Evolutionary conservation across 2,888 invertebrate genomes (phyloP), one percentile per base, ranked within the genome.

Genomic region (Glyphotaelius pellucidus): DNA sequence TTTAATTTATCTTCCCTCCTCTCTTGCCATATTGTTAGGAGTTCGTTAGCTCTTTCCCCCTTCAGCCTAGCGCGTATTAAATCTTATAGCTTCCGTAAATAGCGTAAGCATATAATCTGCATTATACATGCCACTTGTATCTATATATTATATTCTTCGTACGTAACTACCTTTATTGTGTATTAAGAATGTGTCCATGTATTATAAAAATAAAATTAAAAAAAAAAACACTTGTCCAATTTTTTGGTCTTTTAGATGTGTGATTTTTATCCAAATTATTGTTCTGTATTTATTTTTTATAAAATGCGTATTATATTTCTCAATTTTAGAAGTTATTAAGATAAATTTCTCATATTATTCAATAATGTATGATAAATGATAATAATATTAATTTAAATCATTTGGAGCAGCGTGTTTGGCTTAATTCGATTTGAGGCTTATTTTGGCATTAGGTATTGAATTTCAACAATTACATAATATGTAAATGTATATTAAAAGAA

Each of bases 211-310:
- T 42, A 25, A 67, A 25, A 25, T 25, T 25, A 7, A 67, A 67
- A 67, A 67, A n/a, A 67, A 67, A 4, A n/a, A n/a, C n/a, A n/a
- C 1, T n/a, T 67, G 67, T 67, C 67, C 67, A 67, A 25, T 67
- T 67, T n/a, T 67, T 9, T 25, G 67, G 19, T 19, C 5, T n/a
- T n/a, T n/a, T 52, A 52, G 19, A 52, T 15, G 67, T 25, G 67
- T 67, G 67, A 67, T 67, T 67, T 67, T 67, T 67, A 67, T 67
- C 67, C 67, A 67, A 67, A 67, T 67, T 67, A 67, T 67, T 67
- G 67, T 67, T n/a, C 67, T n/a, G n/a, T 67, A 67, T 67, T 67
- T 67, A 67, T 67, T 67, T 67, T 67, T 67, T 67, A 67, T 67
- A n/a, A 67, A n/a, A 67, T 67, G 14, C 52, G 14, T 67, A 67